These are phyloP conservation scores for Zhuqinia jingwanae DNA, from an alignment of 2,888 invertebrate genomes.

Conservation along the genomic window DNA sequence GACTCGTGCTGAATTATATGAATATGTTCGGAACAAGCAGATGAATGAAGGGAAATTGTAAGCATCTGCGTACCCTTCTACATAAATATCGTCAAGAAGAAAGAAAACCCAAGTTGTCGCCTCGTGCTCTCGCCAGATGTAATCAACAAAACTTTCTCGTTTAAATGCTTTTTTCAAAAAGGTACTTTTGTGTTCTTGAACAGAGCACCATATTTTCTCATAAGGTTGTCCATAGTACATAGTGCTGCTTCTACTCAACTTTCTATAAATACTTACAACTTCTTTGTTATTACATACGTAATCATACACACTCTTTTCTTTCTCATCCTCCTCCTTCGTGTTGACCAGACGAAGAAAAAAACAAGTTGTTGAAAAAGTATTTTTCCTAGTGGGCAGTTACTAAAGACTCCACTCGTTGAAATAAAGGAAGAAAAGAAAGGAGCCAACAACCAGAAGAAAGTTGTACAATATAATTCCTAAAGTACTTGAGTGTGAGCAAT, in stretches of 20 bases:
- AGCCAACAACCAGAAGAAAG: constrained; percentile 51
- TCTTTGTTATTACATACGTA: not conserved
- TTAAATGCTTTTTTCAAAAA: constrained; percentile 11
- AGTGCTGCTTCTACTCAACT: constrained; percentile 24
- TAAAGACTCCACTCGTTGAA: constrained; percentile 33
- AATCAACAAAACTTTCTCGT: constrained; percentile 11
- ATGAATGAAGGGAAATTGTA: not conserved
- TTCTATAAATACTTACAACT: too few relatives aligned
- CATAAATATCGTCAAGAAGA: constrained; percentile 3
- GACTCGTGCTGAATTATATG: too few relatives aligned
- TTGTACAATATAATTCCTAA: constrained; percentile 56
- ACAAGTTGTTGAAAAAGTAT: constrained; percentile 62
- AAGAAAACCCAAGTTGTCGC: constrained; percentile 5
- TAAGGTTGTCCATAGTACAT: too few relatives aligned
- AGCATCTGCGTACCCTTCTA: too few relatives aligned
- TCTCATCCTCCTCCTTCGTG: constrained; percentile 13
- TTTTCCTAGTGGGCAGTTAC: constrained; percentile 65
- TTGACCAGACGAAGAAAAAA: constrained; percentile 42
- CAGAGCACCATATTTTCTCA: not conserved
- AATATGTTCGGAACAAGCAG: not conserved
- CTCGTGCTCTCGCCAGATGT: constrained; percentile 8
- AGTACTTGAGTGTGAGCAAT: constrained; percentile 23
- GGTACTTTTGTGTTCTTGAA: not conserved
- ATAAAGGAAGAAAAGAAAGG: constrained; percentile 3
- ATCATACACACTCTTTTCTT: not conserved